These are phyloP conservation scores for Chelmon rostratus DNA, from an alignment of 2,797 vertebrate species.

Conservation along the genomic window DNA sequence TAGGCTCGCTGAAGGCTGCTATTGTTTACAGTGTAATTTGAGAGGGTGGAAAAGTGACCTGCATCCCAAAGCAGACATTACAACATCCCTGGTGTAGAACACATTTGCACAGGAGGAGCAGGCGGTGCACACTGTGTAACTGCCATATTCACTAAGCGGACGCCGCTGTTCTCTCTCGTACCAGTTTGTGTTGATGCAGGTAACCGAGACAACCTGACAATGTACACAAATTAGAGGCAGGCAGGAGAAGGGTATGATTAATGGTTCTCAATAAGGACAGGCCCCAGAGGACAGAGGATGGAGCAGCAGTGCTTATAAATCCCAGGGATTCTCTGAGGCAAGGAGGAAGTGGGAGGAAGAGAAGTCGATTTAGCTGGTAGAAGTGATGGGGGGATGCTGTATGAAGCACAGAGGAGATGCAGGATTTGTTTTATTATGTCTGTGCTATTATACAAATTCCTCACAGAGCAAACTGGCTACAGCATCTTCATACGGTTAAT, in stretches of 20 bases:
- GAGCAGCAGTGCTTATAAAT: slow-evolving; percentile 65
- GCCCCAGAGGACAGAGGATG: slow-evolving; percentile 58
- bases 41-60: slow-evolving; percentile 51
- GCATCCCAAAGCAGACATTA: slow-evolving; percentile 59
- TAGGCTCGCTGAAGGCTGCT: slow-evolving; percentile 27
- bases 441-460: neutral
- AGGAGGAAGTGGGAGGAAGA: slow-evolving; percentile 27
- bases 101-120: slow-evolving; percentile 36
- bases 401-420: neutral
- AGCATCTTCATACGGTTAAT: slow-evolving; percentile 12
- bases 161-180: slow-evolving; percentile 19
- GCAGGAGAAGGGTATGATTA: slow-evolving; percentile 71
- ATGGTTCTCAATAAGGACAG: slow-evolving; percentile 75
- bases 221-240: slow-evolving; percentile 76
- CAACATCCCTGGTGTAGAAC: slow-evolving; percentile 24
- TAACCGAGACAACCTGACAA: slow-evolving; percentile 77
- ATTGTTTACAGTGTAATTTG: slow-evolving; percentile 64
- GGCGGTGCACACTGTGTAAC: slow-evolving; percentile 34
- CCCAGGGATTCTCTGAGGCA: slow-evolving; percentile 60
- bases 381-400: slow-evolving; percentile 4
- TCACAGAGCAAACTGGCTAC: neutral
- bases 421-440: neutral
- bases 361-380: slow-evolving; percentile 38
- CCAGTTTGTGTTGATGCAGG: slow-evolving; percentile 53
- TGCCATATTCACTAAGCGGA: slow-evolving; percentile 45